These are phyloP conservation scores for Brenthis daphne DNA, from an alignment of 2,888 invertebrate species.

Conservation along the genomic window DNA sequence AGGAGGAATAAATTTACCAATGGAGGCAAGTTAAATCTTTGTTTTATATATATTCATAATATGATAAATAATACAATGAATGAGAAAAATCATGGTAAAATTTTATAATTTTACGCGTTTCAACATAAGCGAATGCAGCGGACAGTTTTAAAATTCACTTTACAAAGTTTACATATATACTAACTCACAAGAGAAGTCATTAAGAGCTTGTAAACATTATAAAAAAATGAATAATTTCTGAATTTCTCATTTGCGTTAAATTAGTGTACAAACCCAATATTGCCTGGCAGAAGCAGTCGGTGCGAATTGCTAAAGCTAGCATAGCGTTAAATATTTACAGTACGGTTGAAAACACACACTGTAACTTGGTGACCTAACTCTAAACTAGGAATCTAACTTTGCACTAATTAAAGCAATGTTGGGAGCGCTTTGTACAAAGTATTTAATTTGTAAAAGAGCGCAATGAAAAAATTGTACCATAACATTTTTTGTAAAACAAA, in stretches of 20 bases:
- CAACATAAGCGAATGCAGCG: no score
- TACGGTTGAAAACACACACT: slow-evolving; percentile 61
- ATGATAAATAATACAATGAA: neutral
- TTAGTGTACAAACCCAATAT: slow-evolving; percentile 50
- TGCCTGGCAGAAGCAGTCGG: slow-evolving; percentile 42
- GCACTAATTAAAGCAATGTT: slow-evolving; percentile 10
- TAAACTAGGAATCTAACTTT: slow-evolving; percentile 37
- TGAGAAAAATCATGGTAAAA: neutral
- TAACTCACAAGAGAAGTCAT: no score
- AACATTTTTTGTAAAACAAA: no score
- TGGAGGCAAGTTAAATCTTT: no score
- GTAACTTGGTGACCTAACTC: slow-evolving; percentile 43
- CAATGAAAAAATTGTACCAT: no score
- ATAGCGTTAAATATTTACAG: slow-evolving; percentile 69
- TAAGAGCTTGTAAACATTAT: neutral
- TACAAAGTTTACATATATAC: no score
- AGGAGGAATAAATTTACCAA: no score
- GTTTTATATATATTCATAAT: no score
- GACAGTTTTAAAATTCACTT: no score
- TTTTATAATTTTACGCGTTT: no score
- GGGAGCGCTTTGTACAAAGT: neutral
- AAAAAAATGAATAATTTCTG: neutral
- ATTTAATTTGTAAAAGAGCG: no score
- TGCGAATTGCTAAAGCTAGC: slow-evolving; percentile 50
- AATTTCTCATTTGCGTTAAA: neutral